phyloP scores from a whole-genome alignment of 2,113 vertebrate genomes.

The Mustela nigripes region DNA sequence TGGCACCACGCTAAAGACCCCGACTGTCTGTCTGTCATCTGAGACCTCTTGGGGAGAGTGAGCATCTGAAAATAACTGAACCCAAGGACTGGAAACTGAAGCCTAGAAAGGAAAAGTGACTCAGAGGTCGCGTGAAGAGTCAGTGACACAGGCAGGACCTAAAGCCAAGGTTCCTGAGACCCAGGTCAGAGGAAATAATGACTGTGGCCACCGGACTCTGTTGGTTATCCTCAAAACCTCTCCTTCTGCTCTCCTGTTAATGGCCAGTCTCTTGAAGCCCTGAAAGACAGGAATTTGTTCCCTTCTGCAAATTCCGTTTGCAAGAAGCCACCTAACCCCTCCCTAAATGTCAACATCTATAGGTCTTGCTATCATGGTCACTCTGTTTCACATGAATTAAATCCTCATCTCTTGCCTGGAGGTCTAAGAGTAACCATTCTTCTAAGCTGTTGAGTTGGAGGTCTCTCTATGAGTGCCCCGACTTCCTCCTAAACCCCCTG shows the following conservation, averaged over 20 bases:
- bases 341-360: neutral
- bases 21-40: neutral
- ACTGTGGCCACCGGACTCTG: neutral
- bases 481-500: neutral
- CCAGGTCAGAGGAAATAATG: neutral
- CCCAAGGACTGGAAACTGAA: neutral
- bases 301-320: slow-evolving; percentile 24
- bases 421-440: neutral
- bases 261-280: neutral
- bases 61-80: neutral
- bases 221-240: neutral
- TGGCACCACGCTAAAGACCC: neutral
- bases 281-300: neutral
- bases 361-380: neutral
- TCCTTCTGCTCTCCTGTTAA: neutral
- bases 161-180: neutral
- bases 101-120: neutral
- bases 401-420: neutral
- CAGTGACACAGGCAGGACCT: neutral
- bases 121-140: neutral
- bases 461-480: neutral
- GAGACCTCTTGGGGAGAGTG: neutral
- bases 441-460: neutral
- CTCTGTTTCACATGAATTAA: neutral
- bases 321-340: neutral